Evolutionary conservation across 1,140 invertebrate species (phyloP).

Genomic region (Platyscapa corneri): DNA sequence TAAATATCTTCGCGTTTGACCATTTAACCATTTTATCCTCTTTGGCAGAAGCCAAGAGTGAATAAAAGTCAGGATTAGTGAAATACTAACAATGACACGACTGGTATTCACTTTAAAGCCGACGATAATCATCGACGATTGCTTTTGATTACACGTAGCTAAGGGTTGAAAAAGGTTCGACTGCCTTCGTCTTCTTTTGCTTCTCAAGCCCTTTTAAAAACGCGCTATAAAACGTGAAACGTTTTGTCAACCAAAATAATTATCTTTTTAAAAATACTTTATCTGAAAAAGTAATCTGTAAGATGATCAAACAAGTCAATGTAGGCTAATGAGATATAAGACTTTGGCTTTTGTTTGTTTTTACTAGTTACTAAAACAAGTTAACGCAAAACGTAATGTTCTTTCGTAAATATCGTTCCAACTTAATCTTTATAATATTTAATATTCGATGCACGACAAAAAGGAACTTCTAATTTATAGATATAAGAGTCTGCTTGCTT

Average conservation of each 20-base stretch:
- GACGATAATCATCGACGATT: slow-evolving; percentile 69
- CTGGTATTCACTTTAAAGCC: slow-evolving; percentile 56
- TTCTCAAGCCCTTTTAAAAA: not conserved
- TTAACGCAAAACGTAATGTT: not conserved
- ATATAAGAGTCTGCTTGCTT: not conserved
- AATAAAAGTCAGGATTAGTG: not conserved
- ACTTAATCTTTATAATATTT: too few relatives aligned
- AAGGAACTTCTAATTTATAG: too few relatives aligned
- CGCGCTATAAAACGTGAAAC: too few relatives aligned
- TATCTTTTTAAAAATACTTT: too few relatives aligned
- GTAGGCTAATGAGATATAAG: too few relatives aligned
- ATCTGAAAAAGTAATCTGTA: too few relatives aligned
- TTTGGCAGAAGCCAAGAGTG: not conserved
- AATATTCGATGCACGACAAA: too few relatives aligned
- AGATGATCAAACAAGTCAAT: too few relatives aligned
- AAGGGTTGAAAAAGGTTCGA: not conserved
- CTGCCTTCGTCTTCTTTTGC: not conserved
- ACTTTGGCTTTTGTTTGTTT: too few relatives aligned
- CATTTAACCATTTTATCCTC: not conserved
- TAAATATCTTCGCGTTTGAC: not conserved
- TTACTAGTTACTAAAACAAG: not conserved
- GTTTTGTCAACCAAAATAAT: too few relatives aligned
- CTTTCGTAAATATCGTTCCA: too few relatives aligned
- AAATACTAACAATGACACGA: not conserved
- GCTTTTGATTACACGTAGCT: slow-evolving; percentile 67